Base-by-base conservation (phyloP, 2,888 invertebrate genomes). In the Formica aserva region DNA sequence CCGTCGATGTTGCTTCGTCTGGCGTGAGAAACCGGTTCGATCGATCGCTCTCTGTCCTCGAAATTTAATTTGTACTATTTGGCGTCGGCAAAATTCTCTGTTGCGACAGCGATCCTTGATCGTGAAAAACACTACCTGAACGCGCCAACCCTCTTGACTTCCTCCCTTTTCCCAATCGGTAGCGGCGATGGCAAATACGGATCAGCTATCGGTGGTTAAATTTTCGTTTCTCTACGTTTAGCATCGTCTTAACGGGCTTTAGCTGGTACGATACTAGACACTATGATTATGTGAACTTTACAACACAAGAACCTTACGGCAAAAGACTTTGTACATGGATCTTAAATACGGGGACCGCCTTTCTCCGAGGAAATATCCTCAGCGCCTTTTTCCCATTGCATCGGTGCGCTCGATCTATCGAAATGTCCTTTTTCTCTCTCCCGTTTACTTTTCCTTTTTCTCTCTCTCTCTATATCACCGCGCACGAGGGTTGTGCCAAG, bases 261-360 rank as follows among this genome's bases (percentile, higher is more conserved):
- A 93, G 92, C 92, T 92, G 92, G 92, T 93, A 90, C 90, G 88
- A 87, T 87, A 80, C 90, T 94, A 94, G 93, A 93, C 91, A 92
- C 94, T 94, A 94, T 94, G 94, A 94, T 94, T 94, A 94, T 93
- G 94, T 94, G 93, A 94, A 94, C 93, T 94, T 94, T 94, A 94
- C 94, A 94, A 94, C 94, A 94, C 94, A 94, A 94, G 93, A 93
- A 93, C 90, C 93, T 94, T 94, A 94, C 91, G 91, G 93, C 92
- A 93, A 94, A 92, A 94, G 93, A 93, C 94, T 94, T 94, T 94
- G 94, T 94, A 94, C 94, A 94, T 91, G 94, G 93, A 94, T 94
- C 93, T 94, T 93, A 92, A 92, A 93, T 91, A 92, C 92, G 90
- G 85, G 69, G 84, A 87, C 85, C 89, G 84, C 55, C 48, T 52